phyloP scores from a whole-genome alignment of 2,113 vertebrate genomes.

The Ceyx melanurus region DNA sequence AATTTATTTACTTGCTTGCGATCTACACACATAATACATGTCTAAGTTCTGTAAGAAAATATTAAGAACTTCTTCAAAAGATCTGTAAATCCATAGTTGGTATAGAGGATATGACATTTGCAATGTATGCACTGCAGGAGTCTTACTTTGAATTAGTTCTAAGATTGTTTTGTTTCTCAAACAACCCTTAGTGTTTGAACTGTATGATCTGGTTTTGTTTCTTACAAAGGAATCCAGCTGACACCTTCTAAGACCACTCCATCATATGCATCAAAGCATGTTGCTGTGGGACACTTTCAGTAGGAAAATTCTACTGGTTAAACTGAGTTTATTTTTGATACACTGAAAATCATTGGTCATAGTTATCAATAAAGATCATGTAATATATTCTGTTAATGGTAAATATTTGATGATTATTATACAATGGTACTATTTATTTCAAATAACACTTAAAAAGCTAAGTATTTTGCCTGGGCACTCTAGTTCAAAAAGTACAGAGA shows the following conservation, averaged over 20 bases:
- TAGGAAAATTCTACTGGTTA: not conserved
- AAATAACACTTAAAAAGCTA: not conserved
- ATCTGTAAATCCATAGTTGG: not conserved
- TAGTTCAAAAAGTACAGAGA: too few relatives aligned
- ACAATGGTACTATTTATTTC: not conserved
- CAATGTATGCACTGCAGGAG: not conserved
- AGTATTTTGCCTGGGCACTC: not conserved
- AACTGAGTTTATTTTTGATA: rapidly evolving
- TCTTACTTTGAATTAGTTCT: not conserved
- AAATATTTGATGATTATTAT: not conserved
- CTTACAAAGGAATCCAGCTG: not conserved
- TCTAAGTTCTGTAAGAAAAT: not conserved
- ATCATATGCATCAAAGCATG: not conserved
- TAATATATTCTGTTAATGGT: not conserved
- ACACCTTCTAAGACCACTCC: not conserved
- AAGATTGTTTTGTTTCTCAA: not conserved
- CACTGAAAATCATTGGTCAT: not conserved
- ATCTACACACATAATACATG: not conserved
- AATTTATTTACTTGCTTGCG: not conserved
- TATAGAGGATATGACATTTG: rapidly evolving
- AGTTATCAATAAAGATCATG: not conserved
- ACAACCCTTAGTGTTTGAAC: not conserved
- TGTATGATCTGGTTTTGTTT: not conserved
- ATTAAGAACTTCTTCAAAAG: not conserved
- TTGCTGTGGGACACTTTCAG: not conserved